A percentile compares a stretch with the other conserved stretches of the same genome.
Conservation (phyloP, 2,113 vertebrate species). For the Tetrax tetrax region DNA sequence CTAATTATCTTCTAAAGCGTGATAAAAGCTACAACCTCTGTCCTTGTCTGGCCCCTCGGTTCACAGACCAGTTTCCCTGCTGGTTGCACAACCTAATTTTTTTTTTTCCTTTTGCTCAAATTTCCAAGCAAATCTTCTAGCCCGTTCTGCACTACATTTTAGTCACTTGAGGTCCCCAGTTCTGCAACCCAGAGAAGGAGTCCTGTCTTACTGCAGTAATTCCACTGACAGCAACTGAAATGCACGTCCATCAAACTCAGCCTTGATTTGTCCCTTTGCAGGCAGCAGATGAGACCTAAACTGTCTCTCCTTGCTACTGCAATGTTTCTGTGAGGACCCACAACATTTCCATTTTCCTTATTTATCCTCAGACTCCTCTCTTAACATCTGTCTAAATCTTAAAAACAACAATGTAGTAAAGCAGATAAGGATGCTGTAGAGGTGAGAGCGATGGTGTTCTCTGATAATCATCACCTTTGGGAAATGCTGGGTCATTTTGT, state of each 20-base stretch:
- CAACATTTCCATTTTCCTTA: background rate
- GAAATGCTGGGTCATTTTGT: background rate
- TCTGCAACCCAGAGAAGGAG: background rate
- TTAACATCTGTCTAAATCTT: background rate
- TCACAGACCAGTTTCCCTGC: background rate
- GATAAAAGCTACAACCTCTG: background rate
- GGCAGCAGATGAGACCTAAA: background rate
- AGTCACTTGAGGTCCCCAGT: background rate
- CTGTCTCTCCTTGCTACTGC: accelerated
- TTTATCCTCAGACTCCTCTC: background rate
- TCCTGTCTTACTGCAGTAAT: background rate
- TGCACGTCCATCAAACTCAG: accelerated
- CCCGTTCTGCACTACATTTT: background rate
- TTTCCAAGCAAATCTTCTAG: background rate
- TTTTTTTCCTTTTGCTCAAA: background rate
- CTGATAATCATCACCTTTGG: background rate
- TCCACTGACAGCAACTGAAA: background rate
- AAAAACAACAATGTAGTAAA: background rate
- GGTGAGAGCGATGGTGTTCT: background rate
- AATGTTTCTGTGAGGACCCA: background rate
- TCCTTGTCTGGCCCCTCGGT: background rate
- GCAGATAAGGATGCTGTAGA: background rate
- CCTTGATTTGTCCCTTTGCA: background rate
- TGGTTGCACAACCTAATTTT: background rate
- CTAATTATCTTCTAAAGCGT: background rate